Base-by-base conservation (phyloP, 1,140 invertebrate genomes). In the Ctenoplectra terminalis region DNA sequence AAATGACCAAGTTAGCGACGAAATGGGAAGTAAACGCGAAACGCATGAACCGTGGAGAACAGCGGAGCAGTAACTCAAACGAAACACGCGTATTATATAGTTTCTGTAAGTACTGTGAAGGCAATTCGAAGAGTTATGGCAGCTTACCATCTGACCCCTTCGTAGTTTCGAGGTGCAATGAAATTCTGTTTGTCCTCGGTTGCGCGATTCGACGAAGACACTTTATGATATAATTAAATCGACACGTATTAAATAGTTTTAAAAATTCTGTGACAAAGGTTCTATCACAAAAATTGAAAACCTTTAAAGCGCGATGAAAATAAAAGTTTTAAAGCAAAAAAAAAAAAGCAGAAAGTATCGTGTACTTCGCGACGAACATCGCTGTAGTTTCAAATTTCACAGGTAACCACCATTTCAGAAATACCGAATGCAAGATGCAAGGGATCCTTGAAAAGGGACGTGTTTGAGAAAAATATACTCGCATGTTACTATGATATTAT, bases 31-130 rank as follows among this genome's bases (percentile, higher is more conserved):
- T 50, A 37, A 63, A 63, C 56, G 46, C 23, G 72, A 75, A 64
- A 63, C 23, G 60, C 40, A 64, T 9, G 46, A 52, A 64, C 73
- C 60, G 43, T 54, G 73, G 48, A 64, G 73, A 75, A 75, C 73
- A n/a, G 46, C 43, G 73, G 60, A 2, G 48, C 34, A 20, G 73
- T 75, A 75, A 75, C 73, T 63, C 73, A 54, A 75, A 66, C 61
- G 60, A 75, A 75, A 75, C 58, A 15, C 46, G 60, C 73, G 73
- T 75, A 75, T 75, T 75, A n/a, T n/a, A n/a, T n/a, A 64, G 71
- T 73, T 73, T 60, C 71, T 60, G 54, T 60, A 34, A 73, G 71
- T 46, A 73, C 71, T 61, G 54, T 46, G 54, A 73, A 60, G 56
- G 54, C 71, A 60, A 43, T 60, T 73, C 31, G 40, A 60, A 60